Base-by-base conservation (phyloP, 2,888 invertebrate species). In the Cephalotes varians region DNA sequence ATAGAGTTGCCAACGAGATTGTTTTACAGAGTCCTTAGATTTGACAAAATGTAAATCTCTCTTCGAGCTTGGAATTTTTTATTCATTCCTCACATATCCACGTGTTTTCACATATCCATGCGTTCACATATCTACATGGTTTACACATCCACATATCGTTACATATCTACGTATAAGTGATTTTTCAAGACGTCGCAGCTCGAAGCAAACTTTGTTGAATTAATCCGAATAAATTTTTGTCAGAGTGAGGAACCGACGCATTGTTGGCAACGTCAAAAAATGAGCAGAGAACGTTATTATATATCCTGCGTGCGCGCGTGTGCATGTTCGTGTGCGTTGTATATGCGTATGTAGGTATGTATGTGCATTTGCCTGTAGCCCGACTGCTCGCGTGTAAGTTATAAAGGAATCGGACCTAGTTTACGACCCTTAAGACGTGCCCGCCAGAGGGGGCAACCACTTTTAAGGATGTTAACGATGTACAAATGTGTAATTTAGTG, bases 401-500 rank as follows among this genome's bases (percentile, higher is more conserved):
- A 58, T 69, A 54, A 69, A 82, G 28, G 47, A 81, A 62, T 56
- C 58, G 51, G 60, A 80, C 62, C 28, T 80, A 82, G 81, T 81
- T 51, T 81, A 74, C 54, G 54, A 81, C 76, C 62, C 54, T 64
- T 76, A 81, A 64, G 76, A 74, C 74, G 44, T 54, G 77, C 69
- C 77, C 77, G 54, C 31, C 40, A n/a, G 56, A 69, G 31, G 15
- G 44, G 77, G 31, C 62, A 44, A 80, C 34, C 84, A 87, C 81
- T 86, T 86, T 89, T 90, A 86, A 87, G 79, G 73, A 90, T 87
- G 87, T 91, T 90, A 89, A 92, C 86, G 88, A 91, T 92, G 92
- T 92, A 92, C 91, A 92, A 92, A 92, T 90, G 88, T 92, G 92
- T 92, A 92, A 92, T 92, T 92, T 92, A 92, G 91, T 88, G 91